Percentiles rank a stretch among this genome's conserved stretches.
Conservation (phyloP, 2,888 invertebrate species). For the Ophion ventricosus region DNA sequence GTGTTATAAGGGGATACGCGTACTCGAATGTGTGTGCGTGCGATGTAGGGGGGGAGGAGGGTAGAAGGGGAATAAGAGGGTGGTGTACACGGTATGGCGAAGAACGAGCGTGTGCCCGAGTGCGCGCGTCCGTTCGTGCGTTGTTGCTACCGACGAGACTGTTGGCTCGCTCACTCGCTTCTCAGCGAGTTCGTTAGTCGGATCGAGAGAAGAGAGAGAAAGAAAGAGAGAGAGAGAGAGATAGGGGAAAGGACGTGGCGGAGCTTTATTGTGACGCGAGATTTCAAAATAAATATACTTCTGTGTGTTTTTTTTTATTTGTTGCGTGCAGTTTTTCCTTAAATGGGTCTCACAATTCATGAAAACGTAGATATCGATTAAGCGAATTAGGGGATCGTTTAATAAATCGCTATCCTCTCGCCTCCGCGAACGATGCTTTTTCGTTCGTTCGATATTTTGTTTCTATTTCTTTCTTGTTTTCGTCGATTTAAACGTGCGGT, state of each 20-base stretch:
- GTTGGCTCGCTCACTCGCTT: slow-evolving; percentile 48
- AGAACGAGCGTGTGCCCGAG: slow-evolving; percentile 51
- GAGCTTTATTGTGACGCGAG: slow-evolving; percentile 24
- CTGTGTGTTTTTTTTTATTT: not conserved
- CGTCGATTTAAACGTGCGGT: not conserved
- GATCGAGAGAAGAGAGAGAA: not conserved
- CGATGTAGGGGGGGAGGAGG: not conserved
- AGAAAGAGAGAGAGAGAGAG: not conserved
- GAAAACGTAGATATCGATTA: not conserved
- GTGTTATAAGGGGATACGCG: not conserved
- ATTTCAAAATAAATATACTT: slow-evolving; percentile 27
- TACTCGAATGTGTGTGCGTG: slow-evolving; percentile 8
- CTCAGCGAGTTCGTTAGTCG: slow-evolving; percentile 46
- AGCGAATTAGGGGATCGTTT: not conserved
- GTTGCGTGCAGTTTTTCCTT: not conserved
- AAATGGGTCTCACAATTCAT: too few relatives aligned
- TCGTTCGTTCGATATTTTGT: slow-evolving; percentile 47
- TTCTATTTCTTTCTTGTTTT: slow-evolving; percentile 1
- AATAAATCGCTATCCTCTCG: not conserved
- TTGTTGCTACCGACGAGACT: slow-evolving; percentile 70
- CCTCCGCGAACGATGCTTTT: not conserved
- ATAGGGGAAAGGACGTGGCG: slow-evolving; percentile 1
- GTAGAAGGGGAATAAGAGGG: slow-evolving; percentile 53
- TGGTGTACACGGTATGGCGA: slow-evolving; percentile 20
- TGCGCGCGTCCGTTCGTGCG: slow-evolving; percentile 62